Conservation (phyloP, 2,888 invertebrate species). For the Gasteruption jaculator region DNA sequence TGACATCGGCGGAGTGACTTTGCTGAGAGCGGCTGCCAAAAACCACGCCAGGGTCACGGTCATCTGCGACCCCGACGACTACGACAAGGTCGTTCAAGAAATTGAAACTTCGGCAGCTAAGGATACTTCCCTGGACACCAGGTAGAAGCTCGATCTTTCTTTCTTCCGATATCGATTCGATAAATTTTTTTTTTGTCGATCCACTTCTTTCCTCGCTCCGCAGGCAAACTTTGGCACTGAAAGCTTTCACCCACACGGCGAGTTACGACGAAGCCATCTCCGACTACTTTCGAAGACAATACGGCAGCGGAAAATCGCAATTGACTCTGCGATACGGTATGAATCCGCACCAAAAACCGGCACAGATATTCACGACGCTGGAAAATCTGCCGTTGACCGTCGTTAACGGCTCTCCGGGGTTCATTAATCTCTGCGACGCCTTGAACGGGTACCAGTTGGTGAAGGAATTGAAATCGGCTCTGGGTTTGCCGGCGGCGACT, state of each 20-base stretch:
- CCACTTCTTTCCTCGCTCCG: conserved; percentile 13
- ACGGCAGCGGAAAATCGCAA: conserved; percentile 72
- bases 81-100: conserved; percentile 70
- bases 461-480: conserved; percentile 73
- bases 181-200: conserved; percentile 5
- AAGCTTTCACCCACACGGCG: conserved; percentile 96
- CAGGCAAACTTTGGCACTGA: conserved; percentile 76
- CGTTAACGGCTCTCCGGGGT: conserved; percentile 93
- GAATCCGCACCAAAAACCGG: conserved; percentile 98
- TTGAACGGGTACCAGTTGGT: conserved; percentile 97
- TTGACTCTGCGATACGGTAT: conserved; percentile 88
- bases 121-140: conserved; percentile 69
- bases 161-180: conserved; percentile 1
- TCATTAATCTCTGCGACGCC: conserved; percentile 95
- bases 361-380: conserved; percentile 80
- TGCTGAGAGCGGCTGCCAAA: conserved; percentile 94
- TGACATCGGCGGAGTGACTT: conserved; percentile 94
- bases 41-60: conserved; percentile 94
- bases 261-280: conserved; percentile 93
- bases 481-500: conserved; percentile 84
- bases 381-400: conserved; percentile 80
- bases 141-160: conserved; percentile 53
- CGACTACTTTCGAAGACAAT: conserved; percentile 91
- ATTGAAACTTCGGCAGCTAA: conserved; percentile 60
- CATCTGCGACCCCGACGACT: conserved; percentile 88